These are phyloP conservation scores for Carapus acus DNA, from an alignment of 2,797 vertebrate species.

Conservation along the genomic window DNA sequence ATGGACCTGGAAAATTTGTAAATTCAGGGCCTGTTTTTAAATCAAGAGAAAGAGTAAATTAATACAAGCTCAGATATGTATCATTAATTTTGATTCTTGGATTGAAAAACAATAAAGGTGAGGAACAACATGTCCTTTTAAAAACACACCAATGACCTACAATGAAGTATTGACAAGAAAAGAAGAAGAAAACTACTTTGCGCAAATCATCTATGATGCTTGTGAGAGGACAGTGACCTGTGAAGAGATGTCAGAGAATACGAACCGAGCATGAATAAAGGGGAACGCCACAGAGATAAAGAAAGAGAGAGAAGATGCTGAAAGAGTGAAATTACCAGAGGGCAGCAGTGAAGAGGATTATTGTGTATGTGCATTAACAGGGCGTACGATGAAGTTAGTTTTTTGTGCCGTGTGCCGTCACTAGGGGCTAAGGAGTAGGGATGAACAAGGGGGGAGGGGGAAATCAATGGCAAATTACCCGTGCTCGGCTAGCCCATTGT, in stretches of 20 bases:
- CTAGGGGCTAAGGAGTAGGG: constrained; percentile 85
- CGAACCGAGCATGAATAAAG: constrained; percentile 34
- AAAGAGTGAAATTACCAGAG: constrained; percentile 77
- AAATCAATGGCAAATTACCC: constrained; percentile 96
- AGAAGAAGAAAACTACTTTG: constrained; percentile 17
- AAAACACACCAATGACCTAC: background rate
- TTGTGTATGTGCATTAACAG: constrained; percentile 84
- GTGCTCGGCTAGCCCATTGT: constrained; percentile 85
- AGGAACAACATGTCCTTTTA: background rate
- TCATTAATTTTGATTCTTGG: no score
- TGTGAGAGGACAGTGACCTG: constrained; percentile 78
- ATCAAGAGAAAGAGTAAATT: no score
- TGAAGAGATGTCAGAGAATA: constrained; percentile 74
- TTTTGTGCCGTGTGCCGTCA: constrained; percentile 76
- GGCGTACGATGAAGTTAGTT: constrained; percentile 82
- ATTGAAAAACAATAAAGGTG: no score
- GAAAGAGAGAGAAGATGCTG: constrained; percentile 70
- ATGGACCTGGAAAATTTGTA: no score
- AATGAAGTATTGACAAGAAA: constrained; percentile 10
- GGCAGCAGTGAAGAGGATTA: constrained; percentile 74
- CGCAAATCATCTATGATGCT: constrained; percentile 49
- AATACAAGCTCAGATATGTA: no score
- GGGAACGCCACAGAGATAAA: constrained; percentile 59
- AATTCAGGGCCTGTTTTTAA: no score
- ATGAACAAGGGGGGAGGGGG: constrained; percentile 34